A percentile compares a stretch with the other conserved stretches of the same genome.
Evolutionary conservation across 2,888 invertebrate genomes (phyloP).

Genomic region (Melanchra persicariae): DNA sequence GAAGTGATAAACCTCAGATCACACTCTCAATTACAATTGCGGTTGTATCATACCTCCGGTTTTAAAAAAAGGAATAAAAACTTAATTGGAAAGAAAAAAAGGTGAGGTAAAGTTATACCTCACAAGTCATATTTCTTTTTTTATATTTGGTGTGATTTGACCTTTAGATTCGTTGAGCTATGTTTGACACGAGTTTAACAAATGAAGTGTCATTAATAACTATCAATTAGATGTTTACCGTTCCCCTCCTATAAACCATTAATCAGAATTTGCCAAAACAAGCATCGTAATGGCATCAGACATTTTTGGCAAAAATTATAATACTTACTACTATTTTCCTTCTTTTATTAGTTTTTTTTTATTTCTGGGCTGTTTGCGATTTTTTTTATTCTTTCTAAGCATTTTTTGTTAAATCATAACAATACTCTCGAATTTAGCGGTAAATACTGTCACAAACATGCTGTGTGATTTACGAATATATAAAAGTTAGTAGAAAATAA

Average conservation of each 20-base stretch:
- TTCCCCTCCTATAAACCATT: constrained; percentile 45
- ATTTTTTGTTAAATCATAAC: too few species aligned
- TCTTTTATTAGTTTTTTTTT: too few species aligned
- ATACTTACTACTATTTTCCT: too few species aligned
- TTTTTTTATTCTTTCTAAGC: too few species aligned
- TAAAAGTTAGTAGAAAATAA: too few species aligned
- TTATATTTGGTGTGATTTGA: constrained; percentile 20
- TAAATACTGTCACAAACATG: too few species aligned
- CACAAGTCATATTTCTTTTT: constrained; percentile 9
- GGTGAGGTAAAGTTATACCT: background rate
- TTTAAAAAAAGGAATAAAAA: constrained; percentile 19
- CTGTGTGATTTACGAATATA: too few species aligned
- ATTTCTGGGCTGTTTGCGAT: too few species aligned
- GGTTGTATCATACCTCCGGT: constrained; percentile 38
- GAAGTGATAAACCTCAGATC: constrained; percentile 64
- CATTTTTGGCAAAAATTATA: constrained; percentile 16
- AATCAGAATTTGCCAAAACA: constrained; percentile 55
- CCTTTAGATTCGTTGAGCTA: constrained; percentile 30
- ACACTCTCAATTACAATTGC: constrained; percentile 65
- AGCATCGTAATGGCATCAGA: constrained; percentile 15
- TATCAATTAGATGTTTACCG: constrained; percentile 53
- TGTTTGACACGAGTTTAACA: constrained; percentile 20
- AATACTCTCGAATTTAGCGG: too few species aligned
- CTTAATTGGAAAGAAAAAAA: constrained; percentile 18
- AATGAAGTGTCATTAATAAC: constrained; percentile 56